phyloP scores from a whole-genome alignment of 2,888 invertebrate genomes.

The Thelaira solivaga region DNA sequence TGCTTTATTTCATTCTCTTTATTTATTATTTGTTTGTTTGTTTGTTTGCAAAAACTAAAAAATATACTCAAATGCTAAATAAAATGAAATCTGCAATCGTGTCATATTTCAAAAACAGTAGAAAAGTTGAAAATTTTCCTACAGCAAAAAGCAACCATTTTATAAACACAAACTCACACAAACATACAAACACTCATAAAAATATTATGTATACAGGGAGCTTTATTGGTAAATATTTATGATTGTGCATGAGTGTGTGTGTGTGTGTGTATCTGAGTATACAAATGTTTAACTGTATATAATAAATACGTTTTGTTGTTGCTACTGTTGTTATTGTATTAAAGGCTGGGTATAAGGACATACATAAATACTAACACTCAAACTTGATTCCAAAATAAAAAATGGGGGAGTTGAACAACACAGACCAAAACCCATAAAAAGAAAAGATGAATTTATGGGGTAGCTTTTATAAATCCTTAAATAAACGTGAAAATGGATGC shows the following conservation, averaged over 20 bases:
- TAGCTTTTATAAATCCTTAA: conserved; percentile 48
- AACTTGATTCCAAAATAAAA: neutral
- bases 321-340: neutral
- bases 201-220: neutral
- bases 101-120: conserved; percentile 72
- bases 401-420: conserved; percentile 8
- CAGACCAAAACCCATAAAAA: too few relatives aligned
- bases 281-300: conserved; percentile 32
- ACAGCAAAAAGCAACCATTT: conserved; percentile 64
- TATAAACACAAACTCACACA: conserved; percentile 53
- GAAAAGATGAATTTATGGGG: neutral
- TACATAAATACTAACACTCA: neutral
- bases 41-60: conserved; percentile 29
- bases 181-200: neutral
- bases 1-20: neutral
- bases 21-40: too few relatives aligned
- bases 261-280: neutral
- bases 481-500: conserved; percentile 56
- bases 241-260: neutral
- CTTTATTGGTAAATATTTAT: neutral
- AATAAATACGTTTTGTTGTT: conserved; percentile 16
- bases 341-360: conserved; percentile 4
- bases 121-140: conserved; percentile 62
- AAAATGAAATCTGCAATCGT: conserved; percentile 66
- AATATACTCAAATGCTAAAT: conserved; percentile 11